Evolutionary conservation across 2,113 vertebrate species (phyloP).

Genomic region (Vicugna pacos): DNA sequence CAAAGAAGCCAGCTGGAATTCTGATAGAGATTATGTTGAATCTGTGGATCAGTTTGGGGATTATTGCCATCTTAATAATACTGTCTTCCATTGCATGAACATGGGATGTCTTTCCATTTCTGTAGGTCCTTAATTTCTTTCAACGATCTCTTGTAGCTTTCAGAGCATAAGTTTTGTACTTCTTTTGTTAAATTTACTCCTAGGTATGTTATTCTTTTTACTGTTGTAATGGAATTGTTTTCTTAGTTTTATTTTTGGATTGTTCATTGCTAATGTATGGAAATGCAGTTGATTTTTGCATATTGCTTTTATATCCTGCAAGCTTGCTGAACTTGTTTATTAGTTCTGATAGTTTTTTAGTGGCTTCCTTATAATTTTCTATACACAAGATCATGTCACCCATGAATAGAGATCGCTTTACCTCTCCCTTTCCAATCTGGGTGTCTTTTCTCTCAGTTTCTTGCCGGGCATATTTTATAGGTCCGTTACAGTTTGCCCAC

Average conservation of each 20-base stretch:
- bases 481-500: neutral
- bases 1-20: neutral
- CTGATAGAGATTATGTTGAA: neutral
- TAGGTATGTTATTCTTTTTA: neutral
- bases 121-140: neutral
- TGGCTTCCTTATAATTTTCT: neutral
- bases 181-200: neutral
- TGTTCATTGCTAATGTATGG: neutral
- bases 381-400: neutral
- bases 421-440: neutral
- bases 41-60: neutral
- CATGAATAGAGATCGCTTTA: neutral
- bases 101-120: neutral
- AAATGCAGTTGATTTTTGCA: neutral
- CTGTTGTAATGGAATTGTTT: neutral
- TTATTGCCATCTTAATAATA: neutral
- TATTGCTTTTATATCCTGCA: neutral
- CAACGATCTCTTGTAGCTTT: neutral
- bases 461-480: neutral
- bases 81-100: neutral
- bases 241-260: neutral
- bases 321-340: neutral
- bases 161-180: neutral
- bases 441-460: neutral
- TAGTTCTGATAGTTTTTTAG: neutral